Evolutionary conservation across 2,888 invertebrate genomes (phyloP).

Genomic region (Drosophila incognita): DNA sequence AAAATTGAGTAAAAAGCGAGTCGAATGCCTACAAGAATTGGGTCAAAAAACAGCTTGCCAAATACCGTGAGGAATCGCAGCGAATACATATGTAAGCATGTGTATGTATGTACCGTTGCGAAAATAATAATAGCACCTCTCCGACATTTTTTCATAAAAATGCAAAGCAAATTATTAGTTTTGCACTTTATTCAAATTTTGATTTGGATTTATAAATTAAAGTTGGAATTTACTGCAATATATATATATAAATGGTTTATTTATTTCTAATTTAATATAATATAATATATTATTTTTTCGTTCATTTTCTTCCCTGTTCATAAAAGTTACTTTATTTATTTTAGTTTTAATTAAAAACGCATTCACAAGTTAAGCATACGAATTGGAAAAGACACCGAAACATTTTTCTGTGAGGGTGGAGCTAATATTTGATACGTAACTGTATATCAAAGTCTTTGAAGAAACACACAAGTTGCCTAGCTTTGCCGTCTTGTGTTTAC

Average conservation of each 20-base stretch:
- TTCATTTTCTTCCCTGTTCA: neutral
- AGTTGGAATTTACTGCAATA: neutral
- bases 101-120: neutral
- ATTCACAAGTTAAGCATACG: neutral
- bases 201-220: neutral
- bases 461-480: neutral
- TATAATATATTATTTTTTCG: neutral
- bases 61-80: neutral
- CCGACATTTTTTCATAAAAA: neutral
- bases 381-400: neutral
- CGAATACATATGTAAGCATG: neutral
- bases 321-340: neutral
- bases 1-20: neutral
- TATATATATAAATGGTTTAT: neutral
- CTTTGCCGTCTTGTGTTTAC: constrained; percentile 31
- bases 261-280: too few species aligned
- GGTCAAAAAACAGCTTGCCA: neutral
- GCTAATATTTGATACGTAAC: neutral
- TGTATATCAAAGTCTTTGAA: neutral
- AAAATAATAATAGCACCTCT: neutral
- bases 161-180: neutral
- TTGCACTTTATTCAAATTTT: too few species aligned
- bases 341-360: neutral
- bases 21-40: neutral
- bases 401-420: too few species aligned